Evolutionary conservation across 23 tunicate genomes (phyloP), one percentile per base, ranked within the genome.

Genomic region (Oikopleura vanhoeffeni): DNA sequence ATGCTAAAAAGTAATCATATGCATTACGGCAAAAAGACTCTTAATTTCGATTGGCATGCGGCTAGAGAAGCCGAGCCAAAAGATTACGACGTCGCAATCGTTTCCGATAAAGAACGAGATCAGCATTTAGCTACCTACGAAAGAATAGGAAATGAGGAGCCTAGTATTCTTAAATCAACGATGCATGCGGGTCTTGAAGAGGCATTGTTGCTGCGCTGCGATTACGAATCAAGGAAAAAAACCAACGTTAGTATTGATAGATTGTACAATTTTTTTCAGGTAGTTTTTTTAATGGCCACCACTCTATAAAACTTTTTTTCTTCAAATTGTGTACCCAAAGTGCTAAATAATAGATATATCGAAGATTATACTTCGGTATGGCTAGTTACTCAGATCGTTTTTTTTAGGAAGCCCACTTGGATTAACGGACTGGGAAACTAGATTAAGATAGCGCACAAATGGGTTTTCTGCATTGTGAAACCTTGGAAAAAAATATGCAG

Each of bases 101-200:
- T 32, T 38, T 13, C 34, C 79, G 79, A 71, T 71, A 18, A 30
- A 32, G 79, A 71, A 18, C 79, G 79, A 71, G 35, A 71, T 30
- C 79, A 71, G 38, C 79, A 71, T 71, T 38, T 71, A 38, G 79
- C 79, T 2, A 71, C 79, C 2, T 71, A 71, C 38, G 32, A 71
- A 71, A 28, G 35, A 18, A 71, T 71, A 2, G 79, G 79, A 18
- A 13, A 13, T 38, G 79, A 71, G 3, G 35, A 71, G 38, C 79
- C 79, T 2, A 30, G 3, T 2, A 71, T 71, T 71, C 79, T 38
- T 2, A 71, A 13, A 13, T 71, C 79, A 3, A 71, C 79, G 38
- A 71, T 30, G 34, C 27, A 71, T 2, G 79, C 27, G 4, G 79
- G 79, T 30, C 79, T 71, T 38, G 79, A 71, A 30, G 34, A 71